A percentile compares a stretch with the other conserved stretches of the same genome.
Conservation (phyloP, 2,113 vertebrate species). For the Columbina picui region DNA sequence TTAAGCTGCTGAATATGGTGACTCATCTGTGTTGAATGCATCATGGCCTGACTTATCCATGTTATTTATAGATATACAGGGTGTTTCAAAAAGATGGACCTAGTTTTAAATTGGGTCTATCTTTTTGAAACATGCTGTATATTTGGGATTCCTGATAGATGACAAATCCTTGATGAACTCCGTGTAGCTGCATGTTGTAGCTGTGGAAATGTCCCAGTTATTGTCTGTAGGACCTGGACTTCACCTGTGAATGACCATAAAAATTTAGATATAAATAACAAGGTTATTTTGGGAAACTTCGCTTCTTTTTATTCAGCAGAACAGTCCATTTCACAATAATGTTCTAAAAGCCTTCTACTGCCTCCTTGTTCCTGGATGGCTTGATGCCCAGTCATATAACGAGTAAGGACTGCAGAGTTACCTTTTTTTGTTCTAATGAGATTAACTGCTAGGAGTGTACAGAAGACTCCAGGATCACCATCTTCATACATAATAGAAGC, state of each 20-base stretch:
- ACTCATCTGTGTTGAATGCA: slow-evolving; percentile 51
- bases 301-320: not conserved
- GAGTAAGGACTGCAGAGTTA: not conserved
- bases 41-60: not conserved
- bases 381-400: not conserved
- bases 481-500: not conserved
- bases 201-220: not conserved
- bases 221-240: not conserved
- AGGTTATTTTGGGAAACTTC: not conserved
- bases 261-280: not conserved
- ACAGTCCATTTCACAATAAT: not conserved
- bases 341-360: not conserved
- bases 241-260: not conserved
- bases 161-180: not conserved
- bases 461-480: not conserved
- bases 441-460: not conserved
- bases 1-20: slow-evolving; percentile 1
- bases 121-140: not conserved
- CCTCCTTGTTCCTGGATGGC: not conserved
- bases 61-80: not conserved
- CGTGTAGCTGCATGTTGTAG: not conserved
- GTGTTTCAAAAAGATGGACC: too few species aligned
- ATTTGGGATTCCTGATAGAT: not conserved
- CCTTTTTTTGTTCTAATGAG: not conserved
- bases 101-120: too few species aligned